Conservation (phyloP, 2,888 invertebrate genomes). For the Drosophila rubida region DNA sequence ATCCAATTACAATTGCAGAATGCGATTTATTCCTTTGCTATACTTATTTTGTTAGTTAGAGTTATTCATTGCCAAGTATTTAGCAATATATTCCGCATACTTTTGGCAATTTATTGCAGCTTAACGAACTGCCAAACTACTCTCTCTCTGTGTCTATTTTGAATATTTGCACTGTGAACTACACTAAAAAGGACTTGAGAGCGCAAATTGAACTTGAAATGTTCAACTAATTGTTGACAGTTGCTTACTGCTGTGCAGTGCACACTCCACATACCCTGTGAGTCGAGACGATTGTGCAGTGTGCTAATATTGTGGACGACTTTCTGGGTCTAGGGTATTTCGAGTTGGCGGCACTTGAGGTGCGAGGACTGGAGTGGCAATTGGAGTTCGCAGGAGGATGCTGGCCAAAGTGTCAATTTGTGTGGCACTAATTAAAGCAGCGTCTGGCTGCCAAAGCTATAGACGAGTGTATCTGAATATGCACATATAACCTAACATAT, state of each 20-base stretch:
- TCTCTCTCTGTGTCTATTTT: neutral
- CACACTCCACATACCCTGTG: neutral
- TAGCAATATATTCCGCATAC: too few species aligned
- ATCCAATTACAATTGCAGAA: too few species aligned
- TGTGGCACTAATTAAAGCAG: slow-evolving; percentile 38
- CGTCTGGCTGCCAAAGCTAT: neutral
- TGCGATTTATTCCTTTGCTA: too few species aligned
- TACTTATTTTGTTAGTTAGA: too few species aligned
- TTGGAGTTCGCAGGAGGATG: slow-evolving; percentile 12
- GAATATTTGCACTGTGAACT: neutral
- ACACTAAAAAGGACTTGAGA: neutral
- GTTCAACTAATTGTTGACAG: neutral
- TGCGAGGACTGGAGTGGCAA: slow-evolving; percentile 17
- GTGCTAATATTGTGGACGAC: neutral
- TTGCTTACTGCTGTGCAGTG: neutral
- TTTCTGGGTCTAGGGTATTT: neutral
- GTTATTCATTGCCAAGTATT: too few species aligned
- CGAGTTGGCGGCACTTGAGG: neutral
- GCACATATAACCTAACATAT: neutral
- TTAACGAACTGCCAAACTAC: neutral
- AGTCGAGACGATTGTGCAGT: neutral
- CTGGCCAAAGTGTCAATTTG: slow-evolving; percentile 16
- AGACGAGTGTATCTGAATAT: neutral
- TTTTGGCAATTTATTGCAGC: too few species aligned
- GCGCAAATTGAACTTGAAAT: neutral